A percentile compares a stretch with the other conserved stretches of the same genome.
Conservation (phyloP, 2,888 invertebrate genomes). For the Nudaria mundana region DNA sequence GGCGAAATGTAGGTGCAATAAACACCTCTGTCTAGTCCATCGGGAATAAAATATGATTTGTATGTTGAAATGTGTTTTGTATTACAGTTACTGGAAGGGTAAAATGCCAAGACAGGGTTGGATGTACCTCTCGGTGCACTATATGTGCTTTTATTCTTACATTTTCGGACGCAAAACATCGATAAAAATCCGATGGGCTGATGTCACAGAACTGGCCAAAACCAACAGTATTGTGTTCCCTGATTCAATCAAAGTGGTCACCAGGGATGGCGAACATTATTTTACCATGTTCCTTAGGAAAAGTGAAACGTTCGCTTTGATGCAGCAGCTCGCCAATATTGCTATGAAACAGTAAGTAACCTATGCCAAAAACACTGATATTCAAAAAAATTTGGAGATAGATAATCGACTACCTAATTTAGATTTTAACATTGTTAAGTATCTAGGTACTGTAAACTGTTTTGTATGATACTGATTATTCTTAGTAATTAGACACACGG, state of each 20-base stretch:
- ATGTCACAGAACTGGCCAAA: conserved; percentile 90
- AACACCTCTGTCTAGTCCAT: no score
- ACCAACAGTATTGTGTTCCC: conserved; percentile 90
- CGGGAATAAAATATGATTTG: not conserved
- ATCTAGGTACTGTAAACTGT: no score
- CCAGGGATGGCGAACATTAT: conserved; percentile 91
- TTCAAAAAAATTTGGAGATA: not conserved
- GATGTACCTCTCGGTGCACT: conserved; percentile 97
- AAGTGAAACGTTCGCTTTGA: conserved; percentile 93
- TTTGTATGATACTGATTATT: no score
- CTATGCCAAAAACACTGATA: not conserved
- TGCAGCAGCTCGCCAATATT: conserved; percentile 97
- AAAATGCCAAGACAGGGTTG: conserved; percentile 97
- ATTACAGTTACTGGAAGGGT: conserved; percentile 93
- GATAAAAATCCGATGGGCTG: conserved; percentile 94
- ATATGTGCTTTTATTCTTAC: conserved; percentile 97
- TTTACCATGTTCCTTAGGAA: conserved; percentile 96
- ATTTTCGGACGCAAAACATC: conserved; percentile 95
- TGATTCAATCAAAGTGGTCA: conserved; percentile 92
- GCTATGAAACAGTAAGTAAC: conserved; percentile 94
- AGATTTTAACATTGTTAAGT: no score
- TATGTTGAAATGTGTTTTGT: not conserved
- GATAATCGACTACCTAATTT: no score
- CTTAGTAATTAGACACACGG: no score
- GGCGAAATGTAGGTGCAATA: no score